phyloP scores from a whole-genome alignment of 2,888 invertebrate genomes.

The Melanargia galathea region DNA sequence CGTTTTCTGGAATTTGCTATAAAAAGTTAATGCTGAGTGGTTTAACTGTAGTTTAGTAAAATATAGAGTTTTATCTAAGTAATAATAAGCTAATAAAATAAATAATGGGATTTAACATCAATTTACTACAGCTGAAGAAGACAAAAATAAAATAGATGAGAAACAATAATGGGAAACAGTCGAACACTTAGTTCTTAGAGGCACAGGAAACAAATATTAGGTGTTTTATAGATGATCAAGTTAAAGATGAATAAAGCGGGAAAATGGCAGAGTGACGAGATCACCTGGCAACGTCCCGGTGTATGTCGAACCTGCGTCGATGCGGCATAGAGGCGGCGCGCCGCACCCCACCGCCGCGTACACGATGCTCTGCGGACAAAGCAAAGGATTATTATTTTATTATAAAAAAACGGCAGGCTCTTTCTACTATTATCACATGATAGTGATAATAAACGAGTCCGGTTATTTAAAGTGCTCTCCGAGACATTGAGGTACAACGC shows the following conservation, averaged over 20 bases:
- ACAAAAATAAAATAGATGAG: too few relatives aligned
- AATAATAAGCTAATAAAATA: not conserved
- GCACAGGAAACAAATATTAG: not conserved
- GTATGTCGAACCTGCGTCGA: constrained; percentile 85
- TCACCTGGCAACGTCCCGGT: constrained; percentile 87
- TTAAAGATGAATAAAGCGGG: not conserved
- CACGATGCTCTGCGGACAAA: constrained; percentile 64
- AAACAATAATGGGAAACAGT: too few relatives aligned
- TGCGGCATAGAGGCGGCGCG: constrained; percentile 77
- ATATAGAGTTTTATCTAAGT: not conserved
- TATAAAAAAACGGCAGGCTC: too few relatives aligned
- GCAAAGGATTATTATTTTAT: too few relatives aligned
- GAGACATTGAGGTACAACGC: too few relatives aligned
- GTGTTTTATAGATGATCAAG: not conserved
- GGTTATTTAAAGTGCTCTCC: too few relatives aligned
- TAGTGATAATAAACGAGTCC: too few relatives aligned
- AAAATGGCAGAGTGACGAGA: constrained; percentile 54
- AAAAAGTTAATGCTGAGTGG: constrained; percentile 10
- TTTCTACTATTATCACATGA: too few relatives aligned
- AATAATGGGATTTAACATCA: not conserved
- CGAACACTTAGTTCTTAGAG: not conserved
- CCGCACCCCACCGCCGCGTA: constrained; percentile 49
- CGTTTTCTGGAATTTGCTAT: constrained; percentile 20
- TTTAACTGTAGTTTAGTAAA: constrained; percentile 2
- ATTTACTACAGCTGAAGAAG: too few relatives aligned